Base-by-base conservation (phyloP, 2,113 vertebrate genomes). In the Leucosticte australis region DNA sequence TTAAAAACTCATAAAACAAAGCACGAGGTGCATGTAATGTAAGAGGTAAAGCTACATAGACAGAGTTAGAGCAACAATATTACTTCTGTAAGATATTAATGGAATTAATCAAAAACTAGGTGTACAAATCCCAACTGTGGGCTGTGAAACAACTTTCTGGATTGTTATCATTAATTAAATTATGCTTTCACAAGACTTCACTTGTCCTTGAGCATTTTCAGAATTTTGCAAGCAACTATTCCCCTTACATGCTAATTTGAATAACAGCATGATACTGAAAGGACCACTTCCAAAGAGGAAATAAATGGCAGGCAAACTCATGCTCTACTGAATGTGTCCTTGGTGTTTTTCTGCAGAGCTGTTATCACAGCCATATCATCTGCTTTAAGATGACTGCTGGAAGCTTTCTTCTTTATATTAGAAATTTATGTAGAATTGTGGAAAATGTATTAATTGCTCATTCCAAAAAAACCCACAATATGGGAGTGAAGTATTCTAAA, bases 201-300 rank as follows among this genome's bases (percentile, higher is more conserved):
- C 22, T 93, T 92, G 27, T 95, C 46, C 37, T 94, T 92, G 53
- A 92, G 68, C 47, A 42, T 84, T 92, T 84, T 78, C 53, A 85
- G 59, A 62, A 52, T 90, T 94, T 85, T 3, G 3, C 22, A 70
- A 57, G 49, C 62, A 75, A n/a, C 8, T 64, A 30, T 85, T 84
- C 20, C 21, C 41, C 78, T 87, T 88, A 90, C 20, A 76, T 76
- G n/a, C 8, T 88, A 44, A 86, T 95, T 85, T 73, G 18, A 93
- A 76, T 88, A 91, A 63, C 30, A 70, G 28, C 73, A 30, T 81
- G 67, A 60, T 53, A 53, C 30, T 73, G 59, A 90, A 90, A 76
- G 28, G 42, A 88, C 4, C 12, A 42, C 46, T 96, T 90, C 31
- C 57, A 88, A 37, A 3, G 3, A 76, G 31, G 28, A 90, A 68